A percentile compares a stretch with the other conserved stretches of the same genome.
Evolutionary conservation across 2,888 invertebrate genomes (phyloP).

Genomic region (Nomada fabriciana): DNA sequence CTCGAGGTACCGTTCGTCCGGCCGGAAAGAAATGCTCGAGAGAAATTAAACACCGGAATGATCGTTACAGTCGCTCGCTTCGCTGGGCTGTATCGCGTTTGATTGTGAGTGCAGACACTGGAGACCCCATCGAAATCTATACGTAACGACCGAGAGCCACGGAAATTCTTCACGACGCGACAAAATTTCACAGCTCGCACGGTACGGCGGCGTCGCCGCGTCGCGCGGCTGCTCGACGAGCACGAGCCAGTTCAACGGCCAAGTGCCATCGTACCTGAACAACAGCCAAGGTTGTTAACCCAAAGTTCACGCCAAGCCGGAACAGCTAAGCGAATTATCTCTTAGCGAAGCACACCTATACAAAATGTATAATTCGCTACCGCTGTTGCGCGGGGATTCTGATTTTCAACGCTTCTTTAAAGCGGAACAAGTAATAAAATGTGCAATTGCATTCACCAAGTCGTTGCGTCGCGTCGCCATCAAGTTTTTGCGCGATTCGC

Average conservation of each 20-base stretch:
- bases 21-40: constrained; percentile 11
- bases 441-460: no score
- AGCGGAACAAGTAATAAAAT: no score
- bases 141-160: constrained; percentile 25
- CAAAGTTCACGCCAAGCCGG: constrained; percentile 10
- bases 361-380: background rate
- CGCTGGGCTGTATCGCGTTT: constrained; percentile 19
- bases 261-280: constrained; percentile 48
- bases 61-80: constrained; percentile 37
- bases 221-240: constrained; percentile 29
- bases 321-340: constrained; percentile 47
- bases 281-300: constrained; percentile 55
- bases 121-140: constrained; percentile 2
- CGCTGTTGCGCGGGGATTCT: no score
- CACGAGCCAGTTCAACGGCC: constrained; percentile 34
- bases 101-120: constrained; percentile 18
- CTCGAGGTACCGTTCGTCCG: constrained; percentile 11
- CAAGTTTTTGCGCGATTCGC: no score
- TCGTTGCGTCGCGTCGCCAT: background rate
- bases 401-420: no score
- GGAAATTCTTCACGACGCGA: constrained; percentile 66
- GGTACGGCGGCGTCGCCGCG: constrained; percentile 60
- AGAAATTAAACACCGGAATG: constrained; percentile 39
- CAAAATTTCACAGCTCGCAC: constrained; percentile 61
- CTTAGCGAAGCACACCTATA: constrained; percentile 2